Evolutionary conservation across 2,888 invertebrate genomes (phyloP).

Genomic region (Drosophila conformis): DNA sequence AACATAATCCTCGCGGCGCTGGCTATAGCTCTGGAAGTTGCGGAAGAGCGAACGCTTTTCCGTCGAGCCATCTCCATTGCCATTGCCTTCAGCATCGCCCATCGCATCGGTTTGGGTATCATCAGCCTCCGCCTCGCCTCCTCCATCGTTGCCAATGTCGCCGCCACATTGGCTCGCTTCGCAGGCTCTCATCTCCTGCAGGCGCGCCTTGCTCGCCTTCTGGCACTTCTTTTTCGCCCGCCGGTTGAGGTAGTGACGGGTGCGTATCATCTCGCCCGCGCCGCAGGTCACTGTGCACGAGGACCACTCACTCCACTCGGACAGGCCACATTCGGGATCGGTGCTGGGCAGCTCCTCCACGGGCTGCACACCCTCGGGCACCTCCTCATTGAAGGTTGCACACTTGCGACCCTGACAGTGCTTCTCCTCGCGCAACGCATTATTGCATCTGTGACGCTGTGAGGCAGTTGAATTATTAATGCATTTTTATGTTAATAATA

Average conservation of each 20-base stretch:
- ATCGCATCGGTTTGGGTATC: constrained; percentile 33
- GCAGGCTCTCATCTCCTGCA: constrained; percentile 86
- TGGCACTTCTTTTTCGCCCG: constrained; percentile 88
- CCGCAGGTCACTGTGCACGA: constrained; percentile 91
- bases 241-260: constrained; percentile 88
- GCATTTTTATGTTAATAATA: neutral
- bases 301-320: constrained; percentile 92
- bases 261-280: constrained; percentile 89
- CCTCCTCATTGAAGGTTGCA: constrained; percentile 78
- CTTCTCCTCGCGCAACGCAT: constrained; percentile 78
- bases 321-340: constrained; percentile 89
- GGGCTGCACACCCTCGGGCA: constrained; percentile 50
- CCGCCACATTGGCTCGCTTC: constrained; percentile 83
- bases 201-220: constrained; percentile 82
- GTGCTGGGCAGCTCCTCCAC: constrained; percentile 56
- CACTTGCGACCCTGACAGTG: constrained; percentile 85
- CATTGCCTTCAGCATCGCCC: constrained; percentile 36
- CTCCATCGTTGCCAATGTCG: constrained; percentile 69
- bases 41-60: constrained; percentile 72
- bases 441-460: constrained; percentile 79
- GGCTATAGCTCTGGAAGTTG: constrained; percentile 79
- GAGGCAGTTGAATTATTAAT: neutral
- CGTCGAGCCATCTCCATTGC: constrained; percentile 51
- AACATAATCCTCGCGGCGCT: constrained; percentile 78
- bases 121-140: constrained; percentile 13